Evolutionary conservation across 2,888 invertebrate genomes (phyloP).

Genomic region (Drosophila anomalata): DNA sequence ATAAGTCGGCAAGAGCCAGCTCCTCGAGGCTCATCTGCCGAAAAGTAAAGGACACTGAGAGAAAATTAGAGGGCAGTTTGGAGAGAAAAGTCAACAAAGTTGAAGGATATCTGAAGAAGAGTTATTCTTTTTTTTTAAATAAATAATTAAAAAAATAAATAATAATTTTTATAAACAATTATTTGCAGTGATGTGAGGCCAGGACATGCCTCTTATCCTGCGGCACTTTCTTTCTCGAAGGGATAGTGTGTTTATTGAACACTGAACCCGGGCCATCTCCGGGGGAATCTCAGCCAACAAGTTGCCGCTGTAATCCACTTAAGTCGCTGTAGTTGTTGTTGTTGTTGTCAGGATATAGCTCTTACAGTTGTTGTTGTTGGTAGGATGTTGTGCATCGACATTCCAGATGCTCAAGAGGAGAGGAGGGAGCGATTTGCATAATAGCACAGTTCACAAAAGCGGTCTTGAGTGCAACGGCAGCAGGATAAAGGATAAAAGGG

Average conservation of each 20-base stretch:
- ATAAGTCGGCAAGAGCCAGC: constrained; percentile 22
- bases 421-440: constrained; percentile 29
- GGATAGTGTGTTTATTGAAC: constrained; percentile 39
- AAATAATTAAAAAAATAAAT: background rate
- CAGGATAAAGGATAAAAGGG: constrained; percentile 26
- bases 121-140: background rate
- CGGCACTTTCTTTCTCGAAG: constrained; percentile 5
- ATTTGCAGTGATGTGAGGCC: background rate
- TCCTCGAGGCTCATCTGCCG: constrained; percentile 12
- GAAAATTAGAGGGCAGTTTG: background rate
- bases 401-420: constrained; percentile 24
- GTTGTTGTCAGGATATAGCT: constrained; percentile 9
- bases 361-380: constrained; percentile 16
- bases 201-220: constrained; percentile 21
- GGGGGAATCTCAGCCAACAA: constrained; percentile 56
- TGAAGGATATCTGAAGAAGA: too few species aligned
- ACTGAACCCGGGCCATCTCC: constrained; percentile 28
- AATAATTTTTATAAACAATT: background rate
- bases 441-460: constrained; percentile 17
- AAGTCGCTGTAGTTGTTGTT: constrained; percentile 48
- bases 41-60: background rate
- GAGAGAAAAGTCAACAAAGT: too few species aligned
- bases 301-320: constrained; percentile 70
- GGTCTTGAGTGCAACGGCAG: constrained; percentile 34
- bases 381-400: constrained; percentile 40